Conservation (phyloP, 2,888 invertebrate species). For the Calameuta idolon region DNA sequence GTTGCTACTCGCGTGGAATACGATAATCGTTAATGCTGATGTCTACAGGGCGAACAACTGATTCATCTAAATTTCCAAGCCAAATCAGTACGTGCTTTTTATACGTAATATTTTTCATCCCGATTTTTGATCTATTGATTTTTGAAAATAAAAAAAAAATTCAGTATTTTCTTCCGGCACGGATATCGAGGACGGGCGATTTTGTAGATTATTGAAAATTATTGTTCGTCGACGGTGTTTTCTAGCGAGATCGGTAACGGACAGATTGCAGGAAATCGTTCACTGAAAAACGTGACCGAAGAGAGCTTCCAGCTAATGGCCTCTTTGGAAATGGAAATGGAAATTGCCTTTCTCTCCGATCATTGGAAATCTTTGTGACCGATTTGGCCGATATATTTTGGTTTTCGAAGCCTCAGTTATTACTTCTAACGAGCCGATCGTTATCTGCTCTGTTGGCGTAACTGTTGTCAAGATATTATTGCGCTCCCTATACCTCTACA, state of each 20-base stretch:
- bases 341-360: constrained; percentile 32
- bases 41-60: not conserved
- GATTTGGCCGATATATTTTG: constrained; percentile 18
- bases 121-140: not conserved
- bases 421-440: constrained; percentile 34
- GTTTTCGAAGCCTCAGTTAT: constrained; percentile 22
- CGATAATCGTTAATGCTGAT: not conserved
- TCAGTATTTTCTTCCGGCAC: not conserved
- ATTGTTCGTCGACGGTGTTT: not conserved
- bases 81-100: not conserved
- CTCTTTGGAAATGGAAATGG: constrained; percentile 23
- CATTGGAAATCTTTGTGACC: constrained; percentile 19
- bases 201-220: not conserved
- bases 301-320: constrained; percentile 19
- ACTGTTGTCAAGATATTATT: constrained; percentile 2
- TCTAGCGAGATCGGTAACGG: constrained; percentile 2
- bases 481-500: not conserved
- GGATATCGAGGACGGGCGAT: not conserved
- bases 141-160: not conserved
- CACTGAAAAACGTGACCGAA: constrained; percentile 3
- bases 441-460: not conserved
- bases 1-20: not conserved
- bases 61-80: not conserved
- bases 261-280: constrained; percentile 5
- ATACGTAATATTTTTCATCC: not conserved